Evolutionary conservation across 2,113 vertebrate genomes (phyloP).

Genomic region (Eptesicus fuscus): DNA sequence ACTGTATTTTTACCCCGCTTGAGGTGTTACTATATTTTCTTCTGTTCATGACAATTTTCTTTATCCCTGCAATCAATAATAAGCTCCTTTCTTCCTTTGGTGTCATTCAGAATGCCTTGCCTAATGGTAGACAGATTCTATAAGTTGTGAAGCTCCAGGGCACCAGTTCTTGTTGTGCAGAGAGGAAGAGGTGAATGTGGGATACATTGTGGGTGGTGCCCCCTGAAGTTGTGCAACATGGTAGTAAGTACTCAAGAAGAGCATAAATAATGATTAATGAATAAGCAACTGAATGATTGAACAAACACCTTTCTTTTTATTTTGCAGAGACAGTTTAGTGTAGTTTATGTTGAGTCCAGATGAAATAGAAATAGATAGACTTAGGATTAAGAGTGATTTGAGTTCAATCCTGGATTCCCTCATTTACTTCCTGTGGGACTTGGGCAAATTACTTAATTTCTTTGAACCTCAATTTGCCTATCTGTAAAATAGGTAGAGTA

Average conservation of each 20-base stretch:
- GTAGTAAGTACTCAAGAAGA: neutral
- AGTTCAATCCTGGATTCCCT: neutral
- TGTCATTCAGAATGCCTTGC: neutral
- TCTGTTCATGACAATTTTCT: slow-evolving; percentile 20
- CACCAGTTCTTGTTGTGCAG: neutral
- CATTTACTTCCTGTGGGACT: neutral
- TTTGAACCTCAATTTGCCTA: neutral
- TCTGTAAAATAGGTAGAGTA: neutral
- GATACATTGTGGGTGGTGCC: neutral
- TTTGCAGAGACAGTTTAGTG: neutral
- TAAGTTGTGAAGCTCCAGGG: neutral
- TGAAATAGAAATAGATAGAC: neutral
- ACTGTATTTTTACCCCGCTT: slow-evolving; percentile 13
- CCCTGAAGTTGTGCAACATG: neutral
- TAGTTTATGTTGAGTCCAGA: neutral
- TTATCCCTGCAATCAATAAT: neutral
- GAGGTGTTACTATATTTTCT: neutral
- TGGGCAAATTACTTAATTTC: neutral
- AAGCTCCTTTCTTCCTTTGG: neutral
- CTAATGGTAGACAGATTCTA: neutral
- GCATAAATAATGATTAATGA: neutral
- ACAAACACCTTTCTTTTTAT: neutral
- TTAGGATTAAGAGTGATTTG: neutral
- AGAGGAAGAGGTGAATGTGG: neutral
- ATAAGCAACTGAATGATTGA: neutral